These are phyloP conservation scores for Timema podura DNA, from an alignment of 2,888 invertebrate genomes.

Conservation along the genomic window DNA sequence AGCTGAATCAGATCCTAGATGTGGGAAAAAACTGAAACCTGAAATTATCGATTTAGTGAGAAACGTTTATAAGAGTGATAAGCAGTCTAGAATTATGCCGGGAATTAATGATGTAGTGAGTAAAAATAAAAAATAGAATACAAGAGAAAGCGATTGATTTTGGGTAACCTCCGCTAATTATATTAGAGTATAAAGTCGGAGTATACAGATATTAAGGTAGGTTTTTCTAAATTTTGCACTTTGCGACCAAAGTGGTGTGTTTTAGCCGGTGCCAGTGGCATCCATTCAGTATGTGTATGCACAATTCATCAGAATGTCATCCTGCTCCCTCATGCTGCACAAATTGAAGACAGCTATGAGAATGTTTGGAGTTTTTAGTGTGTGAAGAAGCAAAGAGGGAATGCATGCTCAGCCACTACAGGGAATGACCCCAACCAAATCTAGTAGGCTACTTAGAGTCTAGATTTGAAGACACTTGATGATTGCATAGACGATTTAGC, in stretches of 20 bases:
- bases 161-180: neutral
- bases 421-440: conserved; percentile 13
- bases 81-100: conserved; percentile 9
- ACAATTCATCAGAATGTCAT: conserved; percentile 15
- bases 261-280: too few relatives aligned
- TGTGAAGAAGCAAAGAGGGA: conserved; percentile 16
- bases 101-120: conserved; percentile 11
- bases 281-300: conserved; percentile 11
- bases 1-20: conserved; percentile 10
- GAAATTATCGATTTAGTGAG: conserved; percentile 12
- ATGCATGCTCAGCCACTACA: conserved; percentile 8
- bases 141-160: conserved; percentile 14
- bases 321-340: conserved; percentile 15
- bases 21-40: conserved; percentile 10
- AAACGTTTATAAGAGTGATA: conserved; percentile 15
- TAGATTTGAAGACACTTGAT: conserved; percentile 12
- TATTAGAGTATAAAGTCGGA: conserved; percentile 14
- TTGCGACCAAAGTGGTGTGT: conserved; percentile 17
- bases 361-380: neutral
- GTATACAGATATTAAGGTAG: neutral
- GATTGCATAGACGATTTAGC: conserved; percentile 8
- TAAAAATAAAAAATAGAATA: conserved; percentile 5
- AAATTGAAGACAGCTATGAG: neutral
- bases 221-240: conserved; percentile 3
- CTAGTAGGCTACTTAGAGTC: conserved; percentile 4